These are phyloP conservation scores for Beris morrisii DNA, from an alignment of 2,888 invertebrate species.

Conservation along the genomic window DNA sequence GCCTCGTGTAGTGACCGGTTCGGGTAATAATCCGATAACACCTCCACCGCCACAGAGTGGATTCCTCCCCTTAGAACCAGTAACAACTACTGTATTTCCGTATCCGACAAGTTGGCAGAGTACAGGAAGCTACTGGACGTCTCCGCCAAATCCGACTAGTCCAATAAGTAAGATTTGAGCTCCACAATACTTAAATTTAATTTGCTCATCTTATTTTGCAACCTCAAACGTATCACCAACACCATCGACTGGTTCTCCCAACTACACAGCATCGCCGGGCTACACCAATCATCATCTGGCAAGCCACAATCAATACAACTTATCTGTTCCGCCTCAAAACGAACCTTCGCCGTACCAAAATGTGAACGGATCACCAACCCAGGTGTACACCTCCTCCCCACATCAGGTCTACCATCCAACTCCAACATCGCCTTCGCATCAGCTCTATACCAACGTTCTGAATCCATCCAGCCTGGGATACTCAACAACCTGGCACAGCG, in stretches of 20 bases:
- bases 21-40: conserved; percentile 44
- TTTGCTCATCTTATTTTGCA: conserved; percentile 33
- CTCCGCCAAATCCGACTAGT: conserved; percentile 42
- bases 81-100: conserved; percentile 50
- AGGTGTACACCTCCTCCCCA: conserved; percentile 46
- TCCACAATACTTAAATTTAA: neutral
- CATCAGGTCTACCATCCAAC: conserved; percentile 62
- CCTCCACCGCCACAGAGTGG: conserved; percentile 48
- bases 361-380: conserved; percentile 44
- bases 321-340: conserved; percentile 40
- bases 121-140: conserved; percentile 51
- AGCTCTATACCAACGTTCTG: conserved; percentile 60
- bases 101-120: conserved; percentile 53
- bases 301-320: conserved; percentile 50
- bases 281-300: conserved; percentile 55
- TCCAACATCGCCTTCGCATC: conserved; percentile 63
- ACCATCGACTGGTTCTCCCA: conserved; percentile 54
- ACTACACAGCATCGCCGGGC: conserved; percentile 54
- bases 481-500: conserved; percentile 54
- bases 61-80: conserved; percentile 53
- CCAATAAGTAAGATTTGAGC: conserved; percentile 38
- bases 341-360: conserved; percentile 51
- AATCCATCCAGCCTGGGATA: conserved; percentile 52
- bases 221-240: conserved; percentile 56
- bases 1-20: conserved; percentile 45